Conservation (phyloP, 2,797 vertebrate species). For the Taenioides sp. region DNA sequence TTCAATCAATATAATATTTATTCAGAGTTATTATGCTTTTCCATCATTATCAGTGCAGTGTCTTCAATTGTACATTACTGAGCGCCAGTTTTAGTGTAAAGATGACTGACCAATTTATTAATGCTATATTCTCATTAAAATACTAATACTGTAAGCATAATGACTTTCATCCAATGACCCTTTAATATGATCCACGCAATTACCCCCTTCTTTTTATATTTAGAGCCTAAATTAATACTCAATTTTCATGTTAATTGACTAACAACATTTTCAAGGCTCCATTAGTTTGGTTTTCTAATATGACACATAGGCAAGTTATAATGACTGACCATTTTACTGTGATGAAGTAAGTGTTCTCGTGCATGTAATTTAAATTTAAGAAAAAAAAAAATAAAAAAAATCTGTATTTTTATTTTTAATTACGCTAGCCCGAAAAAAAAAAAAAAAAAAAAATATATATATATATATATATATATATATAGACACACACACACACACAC, state of each 20-base stretch:
- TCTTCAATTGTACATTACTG: slow-evolving; percentile 27
- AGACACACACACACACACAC: too few species aligned
- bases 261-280: slow-evolving; percentile 63
- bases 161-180: slow-evolving; percentile 57
- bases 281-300: slow-evolving; percentile 61
- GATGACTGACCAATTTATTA: slow-evolving; percentile 41
- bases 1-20: too few species aligned
- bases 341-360: neutral
- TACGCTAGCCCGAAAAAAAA: too few species aligned
- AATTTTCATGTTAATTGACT: slow-evolving; percentile 61
- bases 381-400: too few species aligned
- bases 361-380: too few species aligned
- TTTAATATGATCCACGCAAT: slow-evolving; percentile 63
- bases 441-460: too few species aligned
- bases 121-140: slow-evolving; percentile 43
- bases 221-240: slow-evolving; percentile 60
- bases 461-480: too few species aligned
- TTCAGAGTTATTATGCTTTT: neutral
- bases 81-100: slow-evolving; percentile 28
- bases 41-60: neutral
- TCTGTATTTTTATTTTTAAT: neutral
- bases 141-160: slow-evolving; percentile 58
- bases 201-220: slow-evolving; percentile 61
- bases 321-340: slow-evolving; percentile 34
- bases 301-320: slow-evolving; percentile 37